These are phyloP conservation scores for Agrochola lota DNA, from an alignment of 2,888 invertebrate genomes.

Conservation along the genomic window DNA sequence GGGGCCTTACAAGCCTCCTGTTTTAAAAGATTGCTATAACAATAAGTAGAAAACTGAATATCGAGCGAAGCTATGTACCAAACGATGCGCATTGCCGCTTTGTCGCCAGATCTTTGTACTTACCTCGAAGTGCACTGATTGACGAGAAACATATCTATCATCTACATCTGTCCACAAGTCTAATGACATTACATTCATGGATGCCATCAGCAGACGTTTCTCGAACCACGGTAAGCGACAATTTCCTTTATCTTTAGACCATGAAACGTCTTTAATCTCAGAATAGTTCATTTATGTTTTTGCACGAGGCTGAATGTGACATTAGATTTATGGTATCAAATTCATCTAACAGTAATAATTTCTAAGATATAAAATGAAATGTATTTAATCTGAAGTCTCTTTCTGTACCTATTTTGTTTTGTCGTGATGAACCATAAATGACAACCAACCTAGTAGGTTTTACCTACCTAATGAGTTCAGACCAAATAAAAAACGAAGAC, in stretches of 20 bases:
- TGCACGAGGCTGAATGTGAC: slow-evolving; percentile 53
- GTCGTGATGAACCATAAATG: neutral
- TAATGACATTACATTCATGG: slow-evolving; percentile 32
- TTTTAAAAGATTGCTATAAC: no score
- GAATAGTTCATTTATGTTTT: slow-evolving; percentile 46
- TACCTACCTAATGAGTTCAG: no score
- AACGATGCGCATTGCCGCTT: neutral
- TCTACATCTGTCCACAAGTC: slow-evolving; percentile 17
- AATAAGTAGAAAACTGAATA: no score
- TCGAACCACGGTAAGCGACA: slow-evolving; percentile 3
- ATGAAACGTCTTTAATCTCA: slow-evolving; percentile 51
- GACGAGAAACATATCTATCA: slow-evolving; percentile 37
- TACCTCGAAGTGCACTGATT: slow-evolving; percentile 14
- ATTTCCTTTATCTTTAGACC: slow-evolving; percentile 33
- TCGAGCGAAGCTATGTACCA: no score
- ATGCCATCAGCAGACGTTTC: slow-evolving; percentile 10
- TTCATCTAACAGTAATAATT: slow-evolving; percentile 10
- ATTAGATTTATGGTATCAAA: slow-evolving; percentile 20
- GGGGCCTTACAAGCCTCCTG: no score
- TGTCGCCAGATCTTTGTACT: slow-evolving; percentile 13
- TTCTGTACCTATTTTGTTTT: slow-evolving; percentile 9
- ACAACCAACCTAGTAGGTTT: no score
- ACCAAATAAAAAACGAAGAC: no score
- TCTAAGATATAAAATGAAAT: slow-evolving; percentile 1
- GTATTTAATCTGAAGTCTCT: neutral